Conservation (phyloP, 64 coral and sea anemone genomes). For the Stichodactyla mertensii region DNA sequence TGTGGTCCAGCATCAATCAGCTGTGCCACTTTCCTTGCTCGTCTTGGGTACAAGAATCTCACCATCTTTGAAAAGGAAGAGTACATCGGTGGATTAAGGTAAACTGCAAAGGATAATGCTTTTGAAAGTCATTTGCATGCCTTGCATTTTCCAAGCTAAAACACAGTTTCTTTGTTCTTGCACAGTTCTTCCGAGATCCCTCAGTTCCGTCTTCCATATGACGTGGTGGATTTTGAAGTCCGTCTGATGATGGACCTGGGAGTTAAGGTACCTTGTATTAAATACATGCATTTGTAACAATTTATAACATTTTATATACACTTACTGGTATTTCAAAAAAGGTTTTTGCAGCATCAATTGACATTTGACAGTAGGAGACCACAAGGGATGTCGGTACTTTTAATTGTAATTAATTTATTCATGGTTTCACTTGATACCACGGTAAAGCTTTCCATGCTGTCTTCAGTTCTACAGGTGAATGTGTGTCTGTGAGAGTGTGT, state of each 20-base stretch:
- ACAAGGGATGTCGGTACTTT: too few species aligned
- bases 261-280: slow-evolving; percentile 63
- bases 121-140: too few species aligned
- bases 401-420: too few species aligned
- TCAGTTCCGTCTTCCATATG: slow-evolving; percentile 89
- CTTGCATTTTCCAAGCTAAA: background rate
- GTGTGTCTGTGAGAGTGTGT: too few species aligned
- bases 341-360: too few species aligned
- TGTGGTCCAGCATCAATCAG: slow-evolving; percentile 96
- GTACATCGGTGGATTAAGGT: slow-evolving; percentile 97
- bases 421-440: too few species aligned
- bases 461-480: too few species aligned
- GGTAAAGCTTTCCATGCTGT: too few species aligned
- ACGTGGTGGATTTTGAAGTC: slow-evolving; percentile 93
- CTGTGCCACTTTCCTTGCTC: slow-evolving; percentile 93
- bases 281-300: too few species aligned
- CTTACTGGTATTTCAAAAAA: too few species aligned
- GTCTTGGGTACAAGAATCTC: slow-evolving; percentile 90
- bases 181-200: slow-evolving; percentile 95
- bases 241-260: slow-evolving; percentile 92
- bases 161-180: background rate
- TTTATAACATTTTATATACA: too few species aligned
- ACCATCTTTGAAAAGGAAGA: slow-evolving; percentile 94
- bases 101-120: background rate
- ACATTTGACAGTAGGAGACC: too few species aligned